A percentile compares a stretch with the other conserved stretches of the same genome.
Evolutionary conservation across 2,888 invertebrate genomes (phyloP).

Genomic region (Operophtera brumata): DNA sequence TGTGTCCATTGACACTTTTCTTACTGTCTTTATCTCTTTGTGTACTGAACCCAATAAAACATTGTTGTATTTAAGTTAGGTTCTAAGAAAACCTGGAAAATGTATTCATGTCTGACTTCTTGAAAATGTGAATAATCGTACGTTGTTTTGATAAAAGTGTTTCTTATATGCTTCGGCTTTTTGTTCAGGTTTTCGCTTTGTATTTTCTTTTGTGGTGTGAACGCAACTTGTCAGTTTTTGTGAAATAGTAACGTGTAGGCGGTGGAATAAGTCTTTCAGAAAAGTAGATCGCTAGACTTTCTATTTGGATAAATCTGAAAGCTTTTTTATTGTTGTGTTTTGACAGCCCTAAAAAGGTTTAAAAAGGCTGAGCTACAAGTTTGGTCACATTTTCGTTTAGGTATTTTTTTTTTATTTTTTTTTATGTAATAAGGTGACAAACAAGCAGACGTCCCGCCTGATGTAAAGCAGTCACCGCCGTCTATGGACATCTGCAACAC

Average conservation of each 20-base stretch:
- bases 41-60: no score
- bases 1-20: no score
- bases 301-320: not conserved
- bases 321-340: not conserved
- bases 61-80: no score
- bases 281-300: not conserved
- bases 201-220: conserved; percentile 3
- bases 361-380: not conserved
- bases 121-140: not conserved
- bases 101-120: not conserved
- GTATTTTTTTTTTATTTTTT: not conserved
- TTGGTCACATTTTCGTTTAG: not conserved
- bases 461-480: no score
- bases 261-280: not conserved
- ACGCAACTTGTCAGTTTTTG: conserved; percentile 4
- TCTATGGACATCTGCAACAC: no score
- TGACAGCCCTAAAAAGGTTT: not conserved
- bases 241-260: not conserved
- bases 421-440: no score
- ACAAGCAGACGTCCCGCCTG: no score
- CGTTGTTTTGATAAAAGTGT: not conserved
- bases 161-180: not conserved
- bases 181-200: not conserved
- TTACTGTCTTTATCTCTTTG: no score
- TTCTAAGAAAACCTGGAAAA: no score